Conservation (phyloP, 2,113 vertebrate species). For the Alectura lathami region DNA sequence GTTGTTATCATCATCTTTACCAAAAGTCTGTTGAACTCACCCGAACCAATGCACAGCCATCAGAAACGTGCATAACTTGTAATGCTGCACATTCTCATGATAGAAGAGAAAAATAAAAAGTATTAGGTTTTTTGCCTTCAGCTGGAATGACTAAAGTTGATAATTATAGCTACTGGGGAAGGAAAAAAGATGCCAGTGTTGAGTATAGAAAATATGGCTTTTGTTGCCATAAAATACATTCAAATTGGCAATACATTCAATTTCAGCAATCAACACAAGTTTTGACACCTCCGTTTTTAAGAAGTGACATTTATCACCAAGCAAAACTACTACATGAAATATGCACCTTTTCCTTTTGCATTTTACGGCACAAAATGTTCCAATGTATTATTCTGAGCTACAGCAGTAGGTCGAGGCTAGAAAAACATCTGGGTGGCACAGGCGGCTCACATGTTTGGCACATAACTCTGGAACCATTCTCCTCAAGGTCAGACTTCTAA, state of each 20-base stretch:
- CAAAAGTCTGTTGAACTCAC: not conserved
- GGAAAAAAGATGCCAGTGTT: not conserved
- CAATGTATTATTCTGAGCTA: not conserved
- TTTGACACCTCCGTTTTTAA: constrained; percentile 30
- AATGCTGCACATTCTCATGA: not conserved
- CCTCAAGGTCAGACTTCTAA: constrained; percentile 12
- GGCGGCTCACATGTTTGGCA: not conserved
- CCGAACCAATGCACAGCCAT: not conserved
- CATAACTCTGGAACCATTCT: not conserved
- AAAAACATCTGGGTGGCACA: constrained; percentile 41
- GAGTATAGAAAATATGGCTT: not conserved
- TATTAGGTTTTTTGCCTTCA: not conserved
- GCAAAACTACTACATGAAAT: not conserved
- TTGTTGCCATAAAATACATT: not conserved
- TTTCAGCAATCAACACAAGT: not conserved
- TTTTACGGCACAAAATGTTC: not conserved
- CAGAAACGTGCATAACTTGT: not conserved
- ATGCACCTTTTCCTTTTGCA: not conserved
- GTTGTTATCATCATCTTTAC: not conserved
- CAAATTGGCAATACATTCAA: not conserved
- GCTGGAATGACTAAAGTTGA: not conserved
- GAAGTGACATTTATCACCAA: constrained; percentile 27
- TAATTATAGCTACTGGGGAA: not conserved
- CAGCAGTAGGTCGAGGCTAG: not conserved
- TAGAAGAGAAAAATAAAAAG: not conserved